These are phyloP conservation scores for Argyresthia albistria DNA, from an alignment of 2,888 invertebrate species.

Conservation along the genomic window DNA sequence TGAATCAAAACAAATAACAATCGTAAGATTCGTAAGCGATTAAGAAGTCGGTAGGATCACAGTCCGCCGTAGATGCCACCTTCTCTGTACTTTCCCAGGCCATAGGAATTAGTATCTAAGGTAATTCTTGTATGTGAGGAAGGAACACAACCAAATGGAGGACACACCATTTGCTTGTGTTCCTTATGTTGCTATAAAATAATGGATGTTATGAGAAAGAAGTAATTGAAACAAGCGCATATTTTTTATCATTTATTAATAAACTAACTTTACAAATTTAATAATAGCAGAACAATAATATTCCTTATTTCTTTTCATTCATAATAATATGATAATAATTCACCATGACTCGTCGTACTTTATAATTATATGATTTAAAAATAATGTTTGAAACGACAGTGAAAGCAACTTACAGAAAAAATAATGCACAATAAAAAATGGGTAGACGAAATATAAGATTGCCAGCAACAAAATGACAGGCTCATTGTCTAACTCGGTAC, in stretches of 20 bases:
- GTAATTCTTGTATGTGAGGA: no score
- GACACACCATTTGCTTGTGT: no score
- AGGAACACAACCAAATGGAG: no score
- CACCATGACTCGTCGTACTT: constrained; percentile 66
- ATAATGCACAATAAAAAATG: constrained; percentile 65
- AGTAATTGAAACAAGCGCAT: constrained; percentile 27
- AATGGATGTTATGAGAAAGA: no score
- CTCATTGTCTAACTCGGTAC: constrained; percentile 10
- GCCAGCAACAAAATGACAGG: constrained; percentile 48
- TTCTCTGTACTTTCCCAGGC: no score
- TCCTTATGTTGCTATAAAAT: no score
- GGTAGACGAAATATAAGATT: constrained; percentile 35
- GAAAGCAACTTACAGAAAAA: constrained; percentile 68
- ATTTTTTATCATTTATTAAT: constrained; percentile 71
- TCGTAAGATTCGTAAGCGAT: no score
- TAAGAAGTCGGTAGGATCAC: no score
- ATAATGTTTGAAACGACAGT: constrained; percentile 67
- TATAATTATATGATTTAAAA: constrained; percentile 71
- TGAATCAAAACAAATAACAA: no score
- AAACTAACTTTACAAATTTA: constrained; percentile 74
- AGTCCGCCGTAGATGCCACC: no score
- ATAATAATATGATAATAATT: constrained; percentile 66
- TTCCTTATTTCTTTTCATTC: constrained; percentile 72
- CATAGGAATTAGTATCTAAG: no score
- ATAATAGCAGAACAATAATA: constrained; percentile 74